Conservation (phyloP, 2,797 vertebrate species). For the Nasua narica region DNA sequence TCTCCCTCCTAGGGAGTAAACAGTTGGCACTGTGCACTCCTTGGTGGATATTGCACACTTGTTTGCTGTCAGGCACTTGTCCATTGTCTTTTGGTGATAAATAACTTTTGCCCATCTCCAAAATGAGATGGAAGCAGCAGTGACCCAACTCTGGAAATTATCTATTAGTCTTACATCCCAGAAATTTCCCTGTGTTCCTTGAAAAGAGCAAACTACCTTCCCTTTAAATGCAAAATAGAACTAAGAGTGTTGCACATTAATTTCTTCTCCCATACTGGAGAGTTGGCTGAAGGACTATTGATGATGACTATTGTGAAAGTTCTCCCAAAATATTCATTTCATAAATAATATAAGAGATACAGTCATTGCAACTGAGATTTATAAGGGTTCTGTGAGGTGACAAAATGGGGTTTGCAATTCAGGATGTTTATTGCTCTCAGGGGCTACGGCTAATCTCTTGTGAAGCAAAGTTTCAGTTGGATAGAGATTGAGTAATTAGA, state of each 20-base stretch:
- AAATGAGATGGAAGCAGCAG: not conserved
- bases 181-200: not conserved
- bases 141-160: not conserved
- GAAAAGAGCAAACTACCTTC: not conserved
- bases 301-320: not conserved
- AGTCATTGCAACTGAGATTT: slow-evolving; percentile 53
- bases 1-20: not conserved
- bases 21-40: fast-evolving
- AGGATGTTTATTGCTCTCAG: slow-evolving; percentile 23
- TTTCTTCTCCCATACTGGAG: not conserved
- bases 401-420: slow-evolving; percentile 10
- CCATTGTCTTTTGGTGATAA: not conserved
- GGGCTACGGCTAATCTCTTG: not conserved
- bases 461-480: slow-evolving; percentile 55
- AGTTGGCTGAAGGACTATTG: not conserved
- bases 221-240: slow-evolving; percentile 20
- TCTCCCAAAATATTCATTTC: not conserved
- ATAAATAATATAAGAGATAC: not conserved
- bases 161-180: not conserved
- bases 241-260: not conserved
- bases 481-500: slow-evolving; percentile 44
- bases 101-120: not conserved
- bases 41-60: not conserved
- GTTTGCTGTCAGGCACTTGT: not conserved
- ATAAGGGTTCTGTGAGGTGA: not conserved